A percentile compares a stretch with the other conserved stretches of the same genome.
These are phyloP conservation scores for Apodemus sylvaticus DNA, from an alignment of 2,113 vertebrate species.

Conservation along the genomic window DNA sequence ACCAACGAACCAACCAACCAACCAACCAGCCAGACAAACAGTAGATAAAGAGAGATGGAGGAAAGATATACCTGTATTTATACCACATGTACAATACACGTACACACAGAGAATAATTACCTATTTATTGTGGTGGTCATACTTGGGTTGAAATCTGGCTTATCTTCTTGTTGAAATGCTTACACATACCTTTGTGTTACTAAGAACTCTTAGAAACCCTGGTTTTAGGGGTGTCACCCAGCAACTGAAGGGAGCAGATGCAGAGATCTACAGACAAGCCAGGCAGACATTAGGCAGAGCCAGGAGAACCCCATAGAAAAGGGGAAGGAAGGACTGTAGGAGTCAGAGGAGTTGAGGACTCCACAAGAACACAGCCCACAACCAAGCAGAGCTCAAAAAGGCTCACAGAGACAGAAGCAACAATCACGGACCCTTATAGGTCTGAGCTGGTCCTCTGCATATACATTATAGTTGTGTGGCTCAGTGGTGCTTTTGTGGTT, in stretches of 20 bases:
- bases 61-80: background rate
- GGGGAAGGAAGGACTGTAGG: background rate
- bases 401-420: background rate
- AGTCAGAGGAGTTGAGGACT: background rate
- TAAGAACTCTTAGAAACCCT: background rate
- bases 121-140: background rate
- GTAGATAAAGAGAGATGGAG: background rate
- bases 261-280: background rate
- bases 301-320: background rate
- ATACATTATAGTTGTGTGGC: background rate
- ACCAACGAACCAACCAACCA: too few species aligned
- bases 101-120: background rate
- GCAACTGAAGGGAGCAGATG: background rate
- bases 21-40: too few species aligned
- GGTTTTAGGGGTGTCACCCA: background rate
- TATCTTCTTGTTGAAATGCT: background rate
- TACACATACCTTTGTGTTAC: background rate
- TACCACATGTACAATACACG: too few species aligned
- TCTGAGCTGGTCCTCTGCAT: background rate
- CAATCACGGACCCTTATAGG: background rate
- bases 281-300: background rate
- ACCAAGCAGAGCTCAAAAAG: background rate
- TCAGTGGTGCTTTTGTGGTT: background rate
- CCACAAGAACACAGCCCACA: background rate
- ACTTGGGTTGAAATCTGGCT: background rate